Percentiles rank a stretch among this genome's conserved stretches.
These are phyloP conservation scores for Uloborus plumipes DNA, from an alignment of 2,888 invertebrate genomes.

Conservation along the genomic window DNA sequence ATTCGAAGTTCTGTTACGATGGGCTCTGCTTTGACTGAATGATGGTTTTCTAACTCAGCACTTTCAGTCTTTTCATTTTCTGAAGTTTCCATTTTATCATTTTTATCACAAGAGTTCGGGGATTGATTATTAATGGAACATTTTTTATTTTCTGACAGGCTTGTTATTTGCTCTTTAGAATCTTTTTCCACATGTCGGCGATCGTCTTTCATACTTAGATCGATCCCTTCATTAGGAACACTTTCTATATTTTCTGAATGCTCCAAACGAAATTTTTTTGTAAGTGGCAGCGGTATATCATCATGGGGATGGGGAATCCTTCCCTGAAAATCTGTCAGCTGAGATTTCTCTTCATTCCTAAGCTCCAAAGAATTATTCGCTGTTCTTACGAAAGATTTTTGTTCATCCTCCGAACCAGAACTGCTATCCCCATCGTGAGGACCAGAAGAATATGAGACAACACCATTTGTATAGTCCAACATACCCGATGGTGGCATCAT, in stretches of 20 bases:
- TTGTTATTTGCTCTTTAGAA: neutral
- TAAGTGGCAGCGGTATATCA: constrained; percentile 50
- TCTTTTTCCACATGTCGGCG: constrained; percentile 56
- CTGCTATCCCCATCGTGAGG: constrained; percentile 51
- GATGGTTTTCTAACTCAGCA: neutral
- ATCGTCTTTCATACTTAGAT: constrained; percentile 78
- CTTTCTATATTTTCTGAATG: constrained; percentile 66
- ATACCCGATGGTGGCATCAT: constrained; percentile 71
- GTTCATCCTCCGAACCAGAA: constrained; percentile 42
- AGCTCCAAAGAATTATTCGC: constrained; percentile 9
- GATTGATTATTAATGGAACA: neutral
- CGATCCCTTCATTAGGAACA: constrained; percentile 68
- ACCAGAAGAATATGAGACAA: constrained; percentile 31
- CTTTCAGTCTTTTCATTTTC: constrained; percentile 1
- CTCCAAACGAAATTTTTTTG: constrained; percentile 67
- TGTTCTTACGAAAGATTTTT: constrained; percentile 5
- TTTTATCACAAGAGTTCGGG: neutral
- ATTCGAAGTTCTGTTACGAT: neutral
- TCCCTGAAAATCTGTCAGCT: neutral
- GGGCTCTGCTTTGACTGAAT: neutral
- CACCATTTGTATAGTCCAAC: constrained; percentile 44
- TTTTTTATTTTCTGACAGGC: constrained; percentile 1
- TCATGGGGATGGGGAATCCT: neutral
- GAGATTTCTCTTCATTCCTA: constrained; percentile 15
- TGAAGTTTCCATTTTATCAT: neutral